Evolutionary conservation across 64 coral and sea anemone genomes (phyloP), one percentile per base, ranked within the genome.

Genomic region (Actinia equina): DNA sequence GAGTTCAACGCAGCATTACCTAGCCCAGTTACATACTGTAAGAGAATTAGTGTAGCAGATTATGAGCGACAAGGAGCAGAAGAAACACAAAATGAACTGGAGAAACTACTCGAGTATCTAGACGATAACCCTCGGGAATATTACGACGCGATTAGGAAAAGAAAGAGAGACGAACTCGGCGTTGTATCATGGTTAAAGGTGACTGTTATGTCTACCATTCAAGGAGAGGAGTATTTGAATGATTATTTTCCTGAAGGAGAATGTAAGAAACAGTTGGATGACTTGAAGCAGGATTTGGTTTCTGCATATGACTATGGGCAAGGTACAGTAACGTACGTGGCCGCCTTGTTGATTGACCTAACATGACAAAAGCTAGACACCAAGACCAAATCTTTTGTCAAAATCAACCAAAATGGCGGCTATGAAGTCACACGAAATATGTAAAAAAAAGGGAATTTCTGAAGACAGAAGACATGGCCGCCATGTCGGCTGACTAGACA

Each of bases 281-380:
- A 65, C 7, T 49, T 92, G n/a, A 76, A 87, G 43, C 13, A 71
- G 22, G 84, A 92, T 65, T 87, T 92, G 77, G 79, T 92, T 45
- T 92, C 85, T 16, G 90, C 90, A 7, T 92, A 82, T 62, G 79
- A 92, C 80, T 92, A 92, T 79, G 85, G 83, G 11, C 90, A 92
- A 57, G 90, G 90, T 69, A 87, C 45, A 4, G 45, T 49, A 49
- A n/a, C n/a, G n/a, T n/a, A n/a, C n/a, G n/a, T n/a, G n/a, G n/a
- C n/a, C n/a, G n/a, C n/a, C n/a, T n/a, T n/a, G n/a, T n/a, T n/a
- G n/a, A n/a, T n/a, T n/a, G n/a, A n/a, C n/a, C n/a, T n/a, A n/a
- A n/a, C n/a, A n/a, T n/a, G n/a, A n/a, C n/a, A n/a, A n/a, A n/a
- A n/a, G n/a, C n/a, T n/a, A n/a, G n/a, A n/a, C n/a, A n/a, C n/a